Base-by-base conservation (phyloP, 2,797 vertebrate genomes). In the Poecilia velifera region DNA sequence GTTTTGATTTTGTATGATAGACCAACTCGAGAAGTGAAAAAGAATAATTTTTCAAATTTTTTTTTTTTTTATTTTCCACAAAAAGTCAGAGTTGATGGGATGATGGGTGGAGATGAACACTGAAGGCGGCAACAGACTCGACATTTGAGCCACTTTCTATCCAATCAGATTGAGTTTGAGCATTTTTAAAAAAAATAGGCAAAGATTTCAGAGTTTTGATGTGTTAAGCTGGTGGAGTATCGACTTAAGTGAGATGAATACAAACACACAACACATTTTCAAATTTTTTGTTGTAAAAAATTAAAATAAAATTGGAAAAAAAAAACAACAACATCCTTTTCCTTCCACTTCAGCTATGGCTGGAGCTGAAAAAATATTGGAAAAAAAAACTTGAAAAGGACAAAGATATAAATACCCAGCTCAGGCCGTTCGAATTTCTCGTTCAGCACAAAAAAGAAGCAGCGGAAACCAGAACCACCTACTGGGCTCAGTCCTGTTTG, bases 401-500 rank as follows among this genome's bases (percentile, higher is more conserved):
- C 82, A 53, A 76, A 76, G 28, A 81, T 64, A 76, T 64, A 59
- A 46, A 2, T 22, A 81, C 71, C 70, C 74, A 79, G 78, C 64
- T 64, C 49, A 74, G 78, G 76, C 76, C 78, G 59, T 80, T 81
- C 80, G 82, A 78, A 78, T 43, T 89, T 87, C 76, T 81, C 59
- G 79, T 84, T 87, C 55, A 79, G 51, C 3, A 76, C 72, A 20
- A 64, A 43, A 79, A 47, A 74, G 76, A 85, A 62, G 76, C 77
- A 82, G 83, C 51, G 28, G 76, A 83, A 79, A 77, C 76, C 72
- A 86, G 73, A 74, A 88, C 75, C 80, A 81, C 88, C 83, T 81
- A 84, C 85, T 77, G 89, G 76, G 75, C 64, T n/a, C 49, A 83
- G 76, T 76, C 79, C 78, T 89, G 84, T 88, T 88, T 84, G 78